Base-by-base conservation (phyloP, 2,797 vertebrate genomes). In the Esox masquinongy region DNA sequence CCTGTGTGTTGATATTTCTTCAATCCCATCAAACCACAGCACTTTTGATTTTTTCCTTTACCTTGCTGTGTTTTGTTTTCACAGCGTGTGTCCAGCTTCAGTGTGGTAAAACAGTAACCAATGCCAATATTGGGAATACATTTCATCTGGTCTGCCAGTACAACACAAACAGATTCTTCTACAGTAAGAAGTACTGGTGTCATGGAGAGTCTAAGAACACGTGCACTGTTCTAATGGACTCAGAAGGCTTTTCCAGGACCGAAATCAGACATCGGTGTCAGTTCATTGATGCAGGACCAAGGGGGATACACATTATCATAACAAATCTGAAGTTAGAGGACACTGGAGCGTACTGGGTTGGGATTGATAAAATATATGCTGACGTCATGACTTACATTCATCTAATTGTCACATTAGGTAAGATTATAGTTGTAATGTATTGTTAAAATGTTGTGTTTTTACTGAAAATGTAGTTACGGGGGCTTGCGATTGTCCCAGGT, bases 111-210 rank as follows among this genome's bases (percentile, higher is more conserved):
- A 50, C 2, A 12, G 4, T 78, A 16, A 84, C 92, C 74, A 80
- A 51, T 1, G 82, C 75, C 24, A 56, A 64, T 6, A 17, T 92
- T 2, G 90, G 88, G 31, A 79, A 22, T 8, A 69, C 83, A 50
- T 74, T 92, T 17, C 66, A 24, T 1, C 72, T 94, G 9, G 9
- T 9, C 69, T 93, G 92, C 78, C 72, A 0, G 0, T 91, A 88
- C 53, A 5, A 84, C 51, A 31, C 56, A 16, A 72, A 0, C 0
- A 0, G 0, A 0, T 91, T 51, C 73, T 3, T 17, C 5, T 89
- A 36, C 61, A 87, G 1, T 74, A 93, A 90, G 64, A 95, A 94
- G 79, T 94, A 94, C 87, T 95, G 91, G 93, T 95, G 94, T 72
- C 78, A 29, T 50, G 94, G 93, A 12, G 29, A 84, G 16, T 86